phyloP scores from a whole-genome alignment of 2,113 vertebrate species.

The Halcyon malimbica region DNA sequence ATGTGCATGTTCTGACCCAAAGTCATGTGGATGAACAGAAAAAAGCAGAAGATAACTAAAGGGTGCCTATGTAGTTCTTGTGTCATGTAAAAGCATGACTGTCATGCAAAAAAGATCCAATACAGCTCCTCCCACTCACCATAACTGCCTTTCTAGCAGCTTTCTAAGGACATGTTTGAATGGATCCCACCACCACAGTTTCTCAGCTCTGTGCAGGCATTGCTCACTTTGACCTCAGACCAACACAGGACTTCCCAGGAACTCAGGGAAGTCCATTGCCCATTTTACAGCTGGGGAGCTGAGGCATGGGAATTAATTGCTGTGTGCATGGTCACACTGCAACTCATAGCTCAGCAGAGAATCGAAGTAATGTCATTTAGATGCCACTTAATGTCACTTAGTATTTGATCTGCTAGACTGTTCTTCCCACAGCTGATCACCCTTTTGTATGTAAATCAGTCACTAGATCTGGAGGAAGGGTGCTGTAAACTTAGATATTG shows the following conservation, averaged over 20 bases:
- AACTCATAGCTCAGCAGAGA: constrained; percentile 43
- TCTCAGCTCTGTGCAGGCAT: neutral
- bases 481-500: neutral
- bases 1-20: neutral
- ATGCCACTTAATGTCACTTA: constrained; percentile 53
- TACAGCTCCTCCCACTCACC: neutral
- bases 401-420: constrained; percentile 34
- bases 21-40: neutral
- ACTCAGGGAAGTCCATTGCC: neutral
- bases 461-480: neutral
- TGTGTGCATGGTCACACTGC: constrained; percentile 4
- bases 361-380: constrained; percentile 55
- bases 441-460: constrained; percentile 52
- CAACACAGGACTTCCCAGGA: neutral
- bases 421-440: constrained; percentile 52
- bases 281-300: neutral
- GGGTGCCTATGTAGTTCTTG: neutral
- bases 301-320: constrained; percentile 40
- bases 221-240: neutral
- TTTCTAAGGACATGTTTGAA: neutral
- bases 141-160: neutral
- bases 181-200: neutral
- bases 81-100: neutral
- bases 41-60: neutral
- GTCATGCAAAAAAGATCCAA: neutral